Percentiles rank a stretch among this genome's conserved stretches.
phyloP scores from a whole-genome alignment of 2,797 vertebrate species.

The Spinus olivaceus region DNA sequence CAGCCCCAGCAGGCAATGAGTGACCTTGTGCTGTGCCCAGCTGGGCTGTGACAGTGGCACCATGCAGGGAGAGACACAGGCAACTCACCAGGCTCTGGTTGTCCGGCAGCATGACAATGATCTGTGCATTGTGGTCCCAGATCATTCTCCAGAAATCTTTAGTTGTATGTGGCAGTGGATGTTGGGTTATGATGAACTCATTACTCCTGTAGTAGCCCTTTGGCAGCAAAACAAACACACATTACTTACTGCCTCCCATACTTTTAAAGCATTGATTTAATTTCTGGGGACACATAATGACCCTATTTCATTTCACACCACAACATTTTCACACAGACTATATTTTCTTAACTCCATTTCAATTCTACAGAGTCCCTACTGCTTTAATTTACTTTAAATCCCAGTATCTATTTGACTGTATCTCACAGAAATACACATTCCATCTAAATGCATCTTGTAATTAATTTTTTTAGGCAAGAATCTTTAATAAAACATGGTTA shows the following conservation, averaged over 20 bases:
- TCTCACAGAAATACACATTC: constrained; percentile 44
- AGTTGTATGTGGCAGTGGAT: constrained; percentile 96
- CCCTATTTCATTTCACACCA: constrained; percentile 16
- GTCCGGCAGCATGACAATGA: constrained; percentile 98
- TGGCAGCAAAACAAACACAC: constrained; percentile 47
- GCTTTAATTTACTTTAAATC: constrained; percentile 64
- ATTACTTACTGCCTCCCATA: not conserved
- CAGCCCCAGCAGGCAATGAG: not conserved
- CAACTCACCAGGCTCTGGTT: constrained; percentile 92
- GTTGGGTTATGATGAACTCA: constrained; percentile 98
- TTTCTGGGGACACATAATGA: constrained; percentile 26
- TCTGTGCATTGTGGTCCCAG: constrained; percentile 99
- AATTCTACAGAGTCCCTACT: constrained; percentile 37
- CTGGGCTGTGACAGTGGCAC: not conserved
- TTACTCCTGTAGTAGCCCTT: constrained; percentile 98
- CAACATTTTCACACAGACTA: constrained; percentile 9
- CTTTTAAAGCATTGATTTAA: constrained; percentile 3
- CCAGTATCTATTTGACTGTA: constrained; percentile 48
- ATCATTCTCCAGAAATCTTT: constrained; percentile 99
- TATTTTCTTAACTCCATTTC: constrained; percentile 43
- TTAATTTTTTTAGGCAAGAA: constrained; percentile 50
- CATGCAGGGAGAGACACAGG: fast-evolving
- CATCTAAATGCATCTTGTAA: constrained; percentile 52
- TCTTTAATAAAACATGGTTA: constrained; percentile 51
- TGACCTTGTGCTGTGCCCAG: not conserved